Percentiles rank a stretch among this genome's conserved stretches.
Conservation (phyloP, 2,888 invertebrate genomes). For the Acholoe squamosa region DNA sequence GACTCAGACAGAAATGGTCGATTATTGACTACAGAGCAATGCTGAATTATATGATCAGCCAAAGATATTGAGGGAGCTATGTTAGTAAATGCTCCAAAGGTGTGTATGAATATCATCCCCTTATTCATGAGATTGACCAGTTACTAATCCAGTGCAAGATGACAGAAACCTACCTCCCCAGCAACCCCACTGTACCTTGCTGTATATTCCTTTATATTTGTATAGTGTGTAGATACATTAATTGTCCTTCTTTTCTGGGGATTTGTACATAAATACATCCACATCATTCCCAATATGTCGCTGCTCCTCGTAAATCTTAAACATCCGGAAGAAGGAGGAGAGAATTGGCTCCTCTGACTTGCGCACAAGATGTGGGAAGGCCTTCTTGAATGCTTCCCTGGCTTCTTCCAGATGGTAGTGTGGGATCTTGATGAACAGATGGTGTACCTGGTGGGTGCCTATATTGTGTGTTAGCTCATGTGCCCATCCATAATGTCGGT, state of each 20-base stretch:
- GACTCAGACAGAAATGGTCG: no score
- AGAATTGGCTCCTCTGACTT: slow-evolving; percentile 76
- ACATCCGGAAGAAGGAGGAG: slow-evolving; percentile 77
- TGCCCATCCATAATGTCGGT: slow-evolving; percentile 80
- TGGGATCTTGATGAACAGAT: slow-evolving; percentile 80
- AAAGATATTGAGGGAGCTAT: no score
- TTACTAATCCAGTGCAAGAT: no score
- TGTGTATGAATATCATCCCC: no score
- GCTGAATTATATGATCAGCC: no score
- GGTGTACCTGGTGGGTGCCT: slow-evolving; percentile 80
- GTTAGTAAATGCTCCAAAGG: no score
- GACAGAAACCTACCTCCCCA: no score
- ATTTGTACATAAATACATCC: slow-evolving; percentile 53
- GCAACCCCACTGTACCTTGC: no score
- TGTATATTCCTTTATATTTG: no score
- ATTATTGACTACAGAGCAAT: no score
- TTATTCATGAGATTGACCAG: no score
- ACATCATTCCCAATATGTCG: slow-evolving; percentile 67
- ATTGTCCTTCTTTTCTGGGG: neutral
- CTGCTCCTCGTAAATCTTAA: slow-evolving; percentile 73
- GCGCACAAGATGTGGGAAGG: slow-evolving; percentile 77
- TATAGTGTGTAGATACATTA: no score
- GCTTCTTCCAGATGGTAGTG: slow-evolving; percentile 81
- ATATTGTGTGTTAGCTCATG: slow-evolving; percentile 80
- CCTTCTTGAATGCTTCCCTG: slow-evolving; percentile 75